Conservation (phyloP, 2,113 vertebrate genomes). For the Carassius auratus region DNA sequence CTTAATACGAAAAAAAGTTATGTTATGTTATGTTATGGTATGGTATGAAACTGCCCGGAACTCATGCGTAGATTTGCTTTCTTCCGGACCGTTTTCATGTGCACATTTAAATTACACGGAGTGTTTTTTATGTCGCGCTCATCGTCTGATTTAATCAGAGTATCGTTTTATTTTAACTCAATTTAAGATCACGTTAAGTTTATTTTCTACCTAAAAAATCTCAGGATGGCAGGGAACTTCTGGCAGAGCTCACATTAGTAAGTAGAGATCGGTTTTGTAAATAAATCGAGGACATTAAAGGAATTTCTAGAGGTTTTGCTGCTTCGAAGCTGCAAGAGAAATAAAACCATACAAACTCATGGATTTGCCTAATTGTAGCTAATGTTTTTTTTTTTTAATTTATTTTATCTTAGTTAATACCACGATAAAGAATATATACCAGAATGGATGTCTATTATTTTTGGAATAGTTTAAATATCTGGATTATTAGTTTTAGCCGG, state of each 20-base stretch:
- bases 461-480: neutral
- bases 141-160: neutral
- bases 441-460: neutral
- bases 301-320: neutral
- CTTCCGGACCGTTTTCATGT: neutral
- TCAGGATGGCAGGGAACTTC: slow-evolving; percentile 79
- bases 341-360: neutral
- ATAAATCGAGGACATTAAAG: neutral
- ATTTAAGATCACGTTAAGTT: slow-evolving; percentile 36
- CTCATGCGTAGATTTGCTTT: neutral
- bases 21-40: too few species aligned
- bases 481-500: slow-evolving; percentile 11
- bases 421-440: neutral
- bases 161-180: neutral
- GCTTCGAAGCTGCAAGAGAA: neutral
- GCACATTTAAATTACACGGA: slow-evolving; percentile 8
- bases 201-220: slow-evolving; percentile 63
- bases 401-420: neutral
- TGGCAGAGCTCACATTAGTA: slow-evolving; percentile 85
- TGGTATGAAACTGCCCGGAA: slow-evolving; percentile 10
- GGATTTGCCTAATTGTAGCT: neutral
- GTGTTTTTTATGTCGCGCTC: slow-evolving; percentile 34
- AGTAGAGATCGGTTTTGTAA: slow-evolving; percentile 51
- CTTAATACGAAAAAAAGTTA: too few species aligned
- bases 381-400: neutral